Evolutionary conservation across 2,797 vertebrate species (phyloP).

Genomic region (Sebastiscus albofasciatus): DNA sequence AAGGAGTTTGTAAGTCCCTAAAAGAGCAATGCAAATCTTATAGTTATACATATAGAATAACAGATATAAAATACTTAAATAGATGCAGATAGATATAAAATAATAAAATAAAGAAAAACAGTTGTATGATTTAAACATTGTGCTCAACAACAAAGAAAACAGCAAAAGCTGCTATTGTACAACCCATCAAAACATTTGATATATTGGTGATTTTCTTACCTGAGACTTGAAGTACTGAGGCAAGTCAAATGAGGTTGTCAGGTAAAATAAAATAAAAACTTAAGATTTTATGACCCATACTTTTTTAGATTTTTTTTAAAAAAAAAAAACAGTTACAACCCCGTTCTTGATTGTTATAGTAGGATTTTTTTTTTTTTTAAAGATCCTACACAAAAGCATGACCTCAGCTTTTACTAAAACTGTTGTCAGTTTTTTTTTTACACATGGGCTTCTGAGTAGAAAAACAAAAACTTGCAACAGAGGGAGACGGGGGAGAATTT

Average conservation of each 20-base stretch:
- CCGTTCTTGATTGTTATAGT: neutral
- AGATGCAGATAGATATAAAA: neutral
- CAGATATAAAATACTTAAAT: neutral
- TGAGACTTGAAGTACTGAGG: neutral
- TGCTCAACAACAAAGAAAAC: neutral
- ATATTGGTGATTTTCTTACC: neutral
- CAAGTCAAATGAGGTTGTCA: no score
- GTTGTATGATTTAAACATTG: neutral
- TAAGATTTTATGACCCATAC: neutral
- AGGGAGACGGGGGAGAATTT: constrained; percentile 42
- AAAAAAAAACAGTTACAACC: neutral
- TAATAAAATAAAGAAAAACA: neutral
- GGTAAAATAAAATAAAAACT: neutral
- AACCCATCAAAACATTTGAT: neutral
- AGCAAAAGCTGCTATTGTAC: neutral
- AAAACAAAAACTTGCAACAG: constrained; percentile 68
- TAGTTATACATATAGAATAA: neutral
- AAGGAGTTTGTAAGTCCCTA: neutral
- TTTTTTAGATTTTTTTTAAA: neutral
- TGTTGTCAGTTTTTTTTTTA: constrained; percentile 25
- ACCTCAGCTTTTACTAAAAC: constrained; percentile 61
- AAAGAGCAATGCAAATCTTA: neutral
- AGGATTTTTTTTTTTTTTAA: neutral
- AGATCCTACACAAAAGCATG: constrained; percentile 36
- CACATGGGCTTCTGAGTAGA: constrained; percentile 53